Base-by-base conservation (phyloP, 2,797 vertebrate genomes). In the Poecilia picta region DNA sequence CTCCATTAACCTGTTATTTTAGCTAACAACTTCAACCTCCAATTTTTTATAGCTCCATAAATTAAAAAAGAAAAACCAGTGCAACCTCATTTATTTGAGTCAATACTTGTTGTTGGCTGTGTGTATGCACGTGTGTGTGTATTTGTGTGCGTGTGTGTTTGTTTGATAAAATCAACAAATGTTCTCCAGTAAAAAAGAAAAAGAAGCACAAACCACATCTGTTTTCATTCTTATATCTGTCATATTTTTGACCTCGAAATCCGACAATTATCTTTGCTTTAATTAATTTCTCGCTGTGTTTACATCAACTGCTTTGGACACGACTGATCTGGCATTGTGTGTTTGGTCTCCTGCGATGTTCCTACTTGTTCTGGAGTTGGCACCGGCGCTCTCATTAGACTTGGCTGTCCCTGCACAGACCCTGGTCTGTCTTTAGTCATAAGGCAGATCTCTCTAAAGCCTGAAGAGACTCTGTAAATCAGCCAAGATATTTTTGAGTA, bases 381-480 rank as follows among this genome's bases (percentile, higher is more conserved):
- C 90, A 94, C 73, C 6, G 13, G 71, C 28, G 1, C 74, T 78
- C 86, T 91, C 89, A 84, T 93, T 88, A 89, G 78, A 86, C 76
- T 88, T 93, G 89, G 89, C 66, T 89, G 88, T 85, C 87, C 84
- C 81, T 79, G 43, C 73, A 66, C 87, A 93, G 87, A 88, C 80
- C 83, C 78, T 18, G 74, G 39, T 74, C 83, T 85, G 78, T 83
- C 80, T 88, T 91, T 71, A 94, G 90, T 94, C 87, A 94, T 91
- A 73, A 89, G 90, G 79, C 83, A 79, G 83, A 91, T 88, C 81
- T 82, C 89, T 91, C 72, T 78, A 78, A 91, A 90, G 90, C 91
- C 91, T 85, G 85, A 90, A 89, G 90, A 92, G 85, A 82, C 81
- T 76, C 79, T 75, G 87, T 92, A 92, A 91, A 94, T 95, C 91